Conservation (phyloP, 1,140 invertebrate species). For the Whitmania pigra region DNA sequence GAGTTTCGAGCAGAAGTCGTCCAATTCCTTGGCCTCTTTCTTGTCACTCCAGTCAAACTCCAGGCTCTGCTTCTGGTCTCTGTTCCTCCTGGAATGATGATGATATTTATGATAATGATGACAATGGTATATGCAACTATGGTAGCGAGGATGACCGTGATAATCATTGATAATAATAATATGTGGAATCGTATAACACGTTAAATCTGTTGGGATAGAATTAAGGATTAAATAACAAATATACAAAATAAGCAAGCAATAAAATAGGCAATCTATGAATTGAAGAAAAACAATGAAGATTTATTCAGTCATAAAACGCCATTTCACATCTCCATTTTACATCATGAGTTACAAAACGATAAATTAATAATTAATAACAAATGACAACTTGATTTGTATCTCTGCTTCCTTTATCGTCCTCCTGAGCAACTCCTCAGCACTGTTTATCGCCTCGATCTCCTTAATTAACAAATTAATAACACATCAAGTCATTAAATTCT, state of each 20-base stretch:
- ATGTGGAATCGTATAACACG: too few relatives aligned
- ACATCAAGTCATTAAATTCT: too few relatives aligned
- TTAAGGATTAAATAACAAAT: too few relatives aligned
- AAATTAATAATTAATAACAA: neutral
- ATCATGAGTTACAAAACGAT: neutral
- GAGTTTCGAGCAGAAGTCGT: constrained; percentile 41
- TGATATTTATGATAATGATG: neutral
- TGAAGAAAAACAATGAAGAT: neutral
- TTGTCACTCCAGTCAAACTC: constrained; percentile 82
- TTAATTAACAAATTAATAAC: constrained; percentile 23
- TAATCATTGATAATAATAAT: neutral
- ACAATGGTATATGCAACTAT: neutral
- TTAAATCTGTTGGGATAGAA: too few relatives aligned
- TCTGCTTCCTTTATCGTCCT: constrained; percentile 54
- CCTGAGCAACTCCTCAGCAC: constrained; percentile 41
- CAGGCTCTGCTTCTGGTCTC: constrained; percentile 60
- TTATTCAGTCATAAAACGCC: neutral
- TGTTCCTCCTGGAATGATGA: constrained; percentile 48
- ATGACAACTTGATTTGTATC: constrained; percentile 50
- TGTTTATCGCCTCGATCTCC: constrained; percentile 44
- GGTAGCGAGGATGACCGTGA: neutral
- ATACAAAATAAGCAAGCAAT: neutral
- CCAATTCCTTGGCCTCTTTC: constrained; percentile 61
- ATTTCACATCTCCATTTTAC: too few relatives aligned
- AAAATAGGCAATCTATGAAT: neutral